These are phyloP conservation scores for Dasypus novemcinctus DNA, from an alignment of 2,113 vertebrate genomes.

Conservation along the genomic window DNA sequence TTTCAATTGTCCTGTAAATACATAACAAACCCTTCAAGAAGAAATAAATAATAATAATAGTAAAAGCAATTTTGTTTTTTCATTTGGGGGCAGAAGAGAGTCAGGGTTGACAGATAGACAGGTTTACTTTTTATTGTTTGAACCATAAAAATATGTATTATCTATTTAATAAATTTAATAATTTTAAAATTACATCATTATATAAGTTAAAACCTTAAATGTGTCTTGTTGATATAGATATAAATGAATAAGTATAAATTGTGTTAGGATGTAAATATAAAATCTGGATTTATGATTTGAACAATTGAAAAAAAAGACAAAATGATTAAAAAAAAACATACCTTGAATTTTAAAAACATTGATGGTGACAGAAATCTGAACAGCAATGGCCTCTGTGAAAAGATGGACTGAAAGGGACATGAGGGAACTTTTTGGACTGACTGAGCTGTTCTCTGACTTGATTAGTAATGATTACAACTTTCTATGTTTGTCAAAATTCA, in stretches of 20 bases:
- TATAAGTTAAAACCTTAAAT: neutral
- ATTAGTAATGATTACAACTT: too few species aligned
- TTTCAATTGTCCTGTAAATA: too few species aligned
- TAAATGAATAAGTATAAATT: constrained; percentile 30
- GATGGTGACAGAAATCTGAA: neutral
- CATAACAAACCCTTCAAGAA: too few species aligned
- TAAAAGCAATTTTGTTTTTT: too few species aligned
- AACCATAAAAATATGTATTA: too few species aligned
- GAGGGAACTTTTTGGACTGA: neutral
- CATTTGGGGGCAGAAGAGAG: neutral
- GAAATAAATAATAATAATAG: too few species aligned
- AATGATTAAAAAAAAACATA: too few species aligned
- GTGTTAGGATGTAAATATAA: neutral
- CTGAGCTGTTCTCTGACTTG: neutral
- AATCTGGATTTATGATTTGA: neutral
- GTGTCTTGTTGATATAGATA: neutral
- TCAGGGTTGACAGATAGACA: neutral
- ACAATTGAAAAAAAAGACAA: constrained; percentile 10
- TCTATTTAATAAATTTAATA: too few species aligned
- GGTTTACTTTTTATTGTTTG: constrained; percentile 15
- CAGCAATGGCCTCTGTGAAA: neutral
- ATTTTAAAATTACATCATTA: too few species aligned
- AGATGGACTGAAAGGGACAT: neutral
- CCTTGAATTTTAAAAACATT: neutral
- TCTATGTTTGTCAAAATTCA: too few species aligned